Conservation (phyloP, 92 coral and sea anemone genomes). For the Montipora capitata region DNA sequence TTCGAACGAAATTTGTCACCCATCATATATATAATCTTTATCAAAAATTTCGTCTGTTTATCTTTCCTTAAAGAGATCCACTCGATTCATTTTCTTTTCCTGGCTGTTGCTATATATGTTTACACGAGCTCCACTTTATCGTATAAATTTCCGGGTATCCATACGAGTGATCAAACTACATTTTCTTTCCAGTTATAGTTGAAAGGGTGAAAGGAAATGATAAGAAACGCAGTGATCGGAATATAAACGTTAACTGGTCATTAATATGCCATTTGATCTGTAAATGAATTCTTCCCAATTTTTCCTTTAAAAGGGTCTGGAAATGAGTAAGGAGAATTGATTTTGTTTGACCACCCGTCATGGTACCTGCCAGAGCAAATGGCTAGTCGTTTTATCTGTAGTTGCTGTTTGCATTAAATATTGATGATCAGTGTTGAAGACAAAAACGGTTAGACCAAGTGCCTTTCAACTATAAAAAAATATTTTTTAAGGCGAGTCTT, state of each 20-base stretch:
- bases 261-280: background rate
- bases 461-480: background rate
- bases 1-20: no score
- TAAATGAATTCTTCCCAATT: background rate
- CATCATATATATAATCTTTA: no score
- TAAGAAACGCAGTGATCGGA: no score
- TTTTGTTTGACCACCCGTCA: slow-evolving; percentile 6
- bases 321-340: slow-evolving; percentile 8
- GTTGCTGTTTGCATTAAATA: slow-evolving; percentile 7
- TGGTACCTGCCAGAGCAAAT: slow-evolving; percentile 46
- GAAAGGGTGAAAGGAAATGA: background rate
- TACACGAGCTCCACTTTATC: no score
- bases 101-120: no score
- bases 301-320: background rate
- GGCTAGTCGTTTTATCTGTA: background rate
- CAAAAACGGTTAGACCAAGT: slow-evolving; percentile 1
- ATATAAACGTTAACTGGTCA: no score
- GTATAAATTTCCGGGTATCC: background rate
- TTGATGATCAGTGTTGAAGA: background rate
- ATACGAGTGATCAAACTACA: background rate
- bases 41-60: no score
- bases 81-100: no score
- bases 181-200: background rate
- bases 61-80: no score
- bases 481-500: background rate